Evolutionary conservation across 2,113 vertebrate genomes (phyloP).

Genomic region (Bufo gargarizans): DNA sequence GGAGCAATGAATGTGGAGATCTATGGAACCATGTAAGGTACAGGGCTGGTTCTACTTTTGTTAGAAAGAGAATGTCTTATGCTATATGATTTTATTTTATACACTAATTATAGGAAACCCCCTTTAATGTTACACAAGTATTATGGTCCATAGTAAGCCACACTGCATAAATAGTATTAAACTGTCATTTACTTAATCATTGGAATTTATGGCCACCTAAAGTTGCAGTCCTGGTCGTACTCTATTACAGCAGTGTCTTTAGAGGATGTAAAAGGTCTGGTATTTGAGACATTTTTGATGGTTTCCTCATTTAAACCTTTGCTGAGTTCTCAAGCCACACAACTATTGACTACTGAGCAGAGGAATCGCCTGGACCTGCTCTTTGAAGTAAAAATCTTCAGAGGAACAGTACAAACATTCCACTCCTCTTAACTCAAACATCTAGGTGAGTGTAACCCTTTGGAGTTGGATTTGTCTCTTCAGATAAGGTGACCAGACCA

Average conservation of each 20-base stretch:
- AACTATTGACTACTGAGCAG: constrained; percentile 42
- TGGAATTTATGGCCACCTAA: background rate
- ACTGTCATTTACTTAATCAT: background rate
- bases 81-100: no score
- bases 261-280: constrained; percentile 25
- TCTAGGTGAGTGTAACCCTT: constrained; percentile 36
- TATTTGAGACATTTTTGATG: constrained; percentile 26
- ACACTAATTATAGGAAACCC: no score
- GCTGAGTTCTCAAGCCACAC: constrained; percentile 36
- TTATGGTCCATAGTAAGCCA: background rate
- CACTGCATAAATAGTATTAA: background rate
- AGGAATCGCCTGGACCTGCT: constrained; percentile 39
- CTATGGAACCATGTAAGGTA: no score
- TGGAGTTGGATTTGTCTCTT: constrained; percentile 29
- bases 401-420: constrained; percentile 56
- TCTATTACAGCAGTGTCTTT: background rate
- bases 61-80: no score
- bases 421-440: constrained; percentile 52
- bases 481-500: constrained; percentile 26
- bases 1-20: no score
- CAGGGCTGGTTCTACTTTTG: no score
- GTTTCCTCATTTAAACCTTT: constrained; percentile 20
- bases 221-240: background rate
- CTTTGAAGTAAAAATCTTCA: constrained; percentile 58
- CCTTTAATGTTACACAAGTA: background rate